A percentile compares a stretch with the other conserved stretches of the same genome.
These are phyloP conservation scores for Phortica magna DNA, from an alignment of 2,888 invertebrate species.

Conservation along the genomic window DNA sequence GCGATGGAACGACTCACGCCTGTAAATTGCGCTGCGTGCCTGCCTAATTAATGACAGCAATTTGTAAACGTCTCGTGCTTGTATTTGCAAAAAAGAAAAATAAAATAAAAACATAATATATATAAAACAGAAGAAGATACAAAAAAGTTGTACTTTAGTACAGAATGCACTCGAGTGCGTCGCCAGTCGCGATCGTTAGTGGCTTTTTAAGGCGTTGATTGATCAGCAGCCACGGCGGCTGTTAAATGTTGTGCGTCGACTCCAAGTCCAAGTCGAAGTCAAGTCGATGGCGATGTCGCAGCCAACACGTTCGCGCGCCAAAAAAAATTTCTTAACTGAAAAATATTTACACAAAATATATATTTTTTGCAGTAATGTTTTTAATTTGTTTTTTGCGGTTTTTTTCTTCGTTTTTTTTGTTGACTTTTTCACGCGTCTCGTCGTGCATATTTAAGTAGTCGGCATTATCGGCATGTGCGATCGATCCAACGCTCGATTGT, in stretches of 20 bases:
- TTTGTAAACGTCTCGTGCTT: conserved; percentile 73
- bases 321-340: conserved; percentile 11
- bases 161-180: conserved; percentile 27
- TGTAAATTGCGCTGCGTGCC: conserved; percentile 56
- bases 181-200: conserved; percentile 58
- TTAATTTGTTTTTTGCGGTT: not conserved
- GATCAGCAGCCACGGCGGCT: conserved; percentile 59
- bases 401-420: conserved; percentile 2
- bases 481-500: conserved; percentile 9
- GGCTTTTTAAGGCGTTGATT: conserved; percentile 72
- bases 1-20: conserved; percentile 6
- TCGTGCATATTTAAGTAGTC: conserved; percentile 24
- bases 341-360: conserved; percentile 19
- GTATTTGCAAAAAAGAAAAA: conserved; percentile 63
- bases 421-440: not conserved
- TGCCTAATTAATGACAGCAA: conserved; percentile 74
- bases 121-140: conserved; percentile 41
- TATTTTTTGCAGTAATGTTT: not conserved
- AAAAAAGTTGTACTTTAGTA: conserved; percentile 5
- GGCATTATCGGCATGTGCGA: conserved; percentile 51
- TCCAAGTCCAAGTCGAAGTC: conserved; percentile 63
- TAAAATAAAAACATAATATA: not conserved
- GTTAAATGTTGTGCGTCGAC: conserved; percentile 44
- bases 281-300: conserved; percentile 52
- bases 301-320: conserved; percentile 24